Evolutionary conservation across 2,888 invertebrate genomes (phyloP).

Genomic region (Aromia moschata): DNA sequence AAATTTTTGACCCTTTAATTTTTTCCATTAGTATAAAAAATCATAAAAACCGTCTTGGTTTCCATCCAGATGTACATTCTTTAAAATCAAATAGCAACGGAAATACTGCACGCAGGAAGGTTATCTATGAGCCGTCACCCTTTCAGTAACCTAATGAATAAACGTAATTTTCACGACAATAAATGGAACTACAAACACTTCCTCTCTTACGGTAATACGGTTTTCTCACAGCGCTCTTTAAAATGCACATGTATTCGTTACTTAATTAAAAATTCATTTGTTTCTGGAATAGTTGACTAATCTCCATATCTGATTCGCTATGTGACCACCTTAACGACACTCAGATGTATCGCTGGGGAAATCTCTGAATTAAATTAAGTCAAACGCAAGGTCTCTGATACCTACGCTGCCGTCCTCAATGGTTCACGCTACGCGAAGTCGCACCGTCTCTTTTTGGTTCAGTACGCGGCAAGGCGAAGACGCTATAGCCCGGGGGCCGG

Average conservation of each 20-base stretch:
- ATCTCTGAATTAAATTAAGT: constrained; percentile 58
- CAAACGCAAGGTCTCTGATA: constrained; percentile 56
- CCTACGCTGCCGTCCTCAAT: constrained; percentile 51
- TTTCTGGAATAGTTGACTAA: constrained; percentile 58
- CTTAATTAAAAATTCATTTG: constrained; percentile 58
- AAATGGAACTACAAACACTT: constrained; percentile 34
- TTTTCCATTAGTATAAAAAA: too few species aligned
- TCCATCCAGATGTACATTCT: too few species aligned
- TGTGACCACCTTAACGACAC: constrained; percentile 59
- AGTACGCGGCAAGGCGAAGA: constrained; percentile 29
- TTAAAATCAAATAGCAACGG: too few species aligned
- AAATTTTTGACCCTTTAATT: too few species aligned
- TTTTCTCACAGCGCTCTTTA: constrained; percentile 57
- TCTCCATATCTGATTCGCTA: constrained; percentile 59
- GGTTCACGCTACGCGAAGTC: constrained; percentile 49
- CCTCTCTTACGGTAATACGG: constrained; percentile 45
- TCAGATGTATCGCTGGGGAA: constrained; percentile 57
- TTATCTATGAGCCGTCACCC: too few species aligned
- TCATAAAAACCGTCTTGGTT: too few species aligned
- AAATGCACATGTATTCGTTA: constrained; percentile 58
- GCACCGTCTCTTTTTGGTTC: constrained; percentile 44
- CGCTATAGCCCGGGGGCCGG: too few species aligned
- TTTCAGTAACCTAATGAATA: too few species aligned
- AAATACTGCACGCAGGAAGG: too few species aligned
- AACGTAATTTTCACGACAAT: constrained; percentile 33